Percentiles rank a stretch among this genome's conserved stretches.
These are phyloP conservation scores for Zalophus californianus DNA, from an alignment of 2,797 vertebrate genomes.

Conservation along the genomic window DNA sequence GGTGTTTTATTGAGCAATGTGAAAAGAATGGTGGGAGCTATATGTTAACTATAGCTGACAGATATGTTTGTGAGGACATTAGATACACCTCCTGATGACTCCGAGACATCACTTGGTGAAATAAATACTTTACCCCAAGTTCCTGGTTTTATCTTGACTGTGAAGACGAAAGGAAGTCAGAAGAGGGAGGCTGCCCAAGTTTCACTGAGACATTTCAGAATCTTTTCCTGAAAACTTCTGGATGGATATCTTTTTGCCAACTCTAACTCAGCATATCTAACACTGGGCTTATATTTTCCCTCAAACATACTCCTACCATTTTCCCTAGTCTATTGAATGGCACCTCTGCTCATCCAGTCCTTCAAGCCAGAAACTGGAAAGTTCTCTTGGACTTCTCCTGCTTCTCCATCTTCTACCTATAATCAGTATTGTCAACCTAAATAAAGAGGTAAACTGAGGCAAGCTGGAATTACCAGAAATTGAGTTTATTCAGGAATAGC, in stretches of 20 bases:
- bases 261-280: neutral
- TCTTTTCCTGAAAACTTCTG: neutral
- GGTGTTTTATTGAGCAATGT: neutral
- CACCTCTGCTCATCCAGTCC: neutral
- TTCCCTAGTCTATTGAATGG: neutral
- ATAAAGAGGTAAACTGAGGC: neutral
- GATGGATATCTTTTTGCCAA: neutral
- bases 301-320: neutral
- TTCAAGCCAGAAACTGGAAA: neutral
- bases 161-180: constrained; percentile 16
- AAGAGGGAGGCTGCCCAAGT: neutral
- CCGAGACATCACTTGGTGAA: neutral
- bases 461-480: neutral
- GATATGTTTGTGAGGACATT: neutral
- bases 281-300: neutral
- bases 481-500: neutral
- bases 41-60: neutral
- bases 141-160: constrained; percentile 4
- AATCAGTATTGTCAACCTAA: neutral
- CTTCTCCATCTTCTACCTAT: neutral
- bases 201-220: constrained; percentile 22
- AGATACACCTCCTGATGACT: neutral
- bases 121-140: neutral
- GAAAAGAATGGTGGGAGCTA: neutral
- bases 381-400: neutral